Evolutionary conservation across 1,140 invertebrate genomes (phyloP).

Genomic region (Trachelipus rathkii): DNA sequence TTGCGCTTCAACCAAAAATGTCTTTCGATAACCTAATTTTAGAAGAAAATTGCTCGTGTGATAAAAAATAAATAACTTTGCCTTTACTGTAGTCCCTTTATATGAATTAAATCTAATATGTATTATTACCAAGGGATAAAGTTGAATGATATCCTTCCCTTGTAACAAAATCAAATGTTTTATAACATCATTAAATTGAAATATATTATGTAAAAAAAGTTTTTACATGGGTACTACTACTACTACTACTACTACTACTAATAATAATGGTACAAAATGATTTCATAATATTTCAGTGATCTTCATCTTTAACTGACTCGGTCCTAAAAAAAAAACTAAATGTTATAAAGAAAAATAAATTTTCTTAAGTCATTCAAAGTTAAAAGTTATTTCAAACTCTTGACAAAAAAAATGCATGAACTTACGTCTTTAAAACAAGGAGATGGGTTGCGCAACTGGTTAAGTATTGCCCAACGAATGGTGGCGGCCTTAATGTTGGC

Average conservation of each 20-base stretch:
- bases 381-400: no score
- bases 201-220: no score
- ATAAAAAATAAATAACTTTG: neutral
- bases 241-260: no score
- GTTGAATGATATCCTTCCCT: neutral
- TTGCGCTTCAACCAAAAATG: constrained; percentile 93
- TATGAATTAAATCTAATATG: neutral
- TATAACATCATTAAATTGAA: neutral
- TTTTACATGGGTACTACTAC: no score
- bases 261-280: no score
- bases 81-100: neutral
- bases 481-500: constrained; percentile 92
- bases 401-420: neutral
- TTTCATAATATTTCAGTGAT: no score
- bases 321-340: no score
- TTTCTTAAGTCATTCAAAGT: no score
- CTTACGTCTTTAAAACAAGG: constrained; percentile 87
- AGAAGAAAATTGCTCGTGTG: constrained; percentile 29
- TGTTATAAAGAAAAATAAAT: no score
- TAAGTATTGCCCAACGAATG: constrained; percentile 92
- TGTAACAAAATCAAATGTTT: neutral
- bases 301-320: no score
- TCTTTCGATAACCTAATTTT: constrained; percentile 73
- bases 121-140: neutral
- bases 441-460: constrained; percentile 83